phyloP scores from a whole-genome alignment of 2,888 invertebrate species.

The Diaphora mendica region DNA sequence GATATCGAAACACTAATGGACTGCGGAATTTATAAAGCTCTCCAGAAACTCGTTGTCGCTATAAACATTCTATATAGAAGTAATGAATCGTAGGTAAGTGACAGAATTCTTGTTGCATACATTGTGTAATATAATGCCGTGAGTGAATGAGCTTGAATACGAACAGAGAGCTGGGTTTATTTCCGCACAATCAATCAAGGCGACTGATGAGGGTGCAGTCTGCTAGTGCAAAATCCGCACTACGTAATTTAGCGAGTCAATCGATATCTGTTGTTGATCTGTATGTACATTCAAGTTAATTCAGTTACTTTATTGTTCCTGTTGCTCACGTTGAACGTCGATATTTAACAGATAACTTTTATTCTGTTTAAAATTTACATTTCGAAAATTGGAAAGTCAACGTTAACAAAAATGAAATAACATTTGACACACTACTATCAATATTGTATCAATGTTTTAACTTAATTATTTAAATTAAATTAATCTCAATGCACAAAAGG shows the following conservation, averaged over 20 bases:
- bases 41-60: constrained; percentile 60
- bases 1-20: constrained; percentile 81
- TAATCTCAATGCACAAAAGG: neutral
- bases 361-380: constrained; percentile 75
- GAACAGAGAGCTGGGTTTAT: constrained; percentile 69
- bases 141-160: constrained; percentile 54
- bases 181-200: constrained; percentile 81
- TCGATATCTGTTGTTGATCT: constrained; percentile 61
- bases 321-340: constrained; percentile 61
- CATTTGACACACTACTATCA: constrained; percentile 26
- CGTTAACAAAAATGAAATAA: constrained; percentile 71
- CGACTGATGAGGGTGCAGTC: constrained; percentile 73
- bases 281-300: constrained; percentile 58
- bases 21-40: constrained; percentile 75
- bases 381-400: constrained; percentile 72
- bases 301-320: constrained; percentile 52
- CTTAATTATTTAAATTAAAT: neutral
- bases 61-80: constrained; percentile 47
- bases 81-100: constrained; percentile 40
- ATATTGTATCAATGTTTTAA: neutral
- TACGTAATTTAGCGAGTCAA: constrained; percentile 66
- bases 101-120: constrained; percentile 36
- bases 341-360: constrained; percentile 71
- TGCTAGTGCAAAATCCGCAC: constrained; percentile 66
- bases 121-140: constrained; percentile 41